A percentile compares a stretch with the other conserved stretches of the same genome.
Evolutionary conservation across 2,797 vertebrate species (phyloP).

Genomic region (Pangasius djambal): DNA sequence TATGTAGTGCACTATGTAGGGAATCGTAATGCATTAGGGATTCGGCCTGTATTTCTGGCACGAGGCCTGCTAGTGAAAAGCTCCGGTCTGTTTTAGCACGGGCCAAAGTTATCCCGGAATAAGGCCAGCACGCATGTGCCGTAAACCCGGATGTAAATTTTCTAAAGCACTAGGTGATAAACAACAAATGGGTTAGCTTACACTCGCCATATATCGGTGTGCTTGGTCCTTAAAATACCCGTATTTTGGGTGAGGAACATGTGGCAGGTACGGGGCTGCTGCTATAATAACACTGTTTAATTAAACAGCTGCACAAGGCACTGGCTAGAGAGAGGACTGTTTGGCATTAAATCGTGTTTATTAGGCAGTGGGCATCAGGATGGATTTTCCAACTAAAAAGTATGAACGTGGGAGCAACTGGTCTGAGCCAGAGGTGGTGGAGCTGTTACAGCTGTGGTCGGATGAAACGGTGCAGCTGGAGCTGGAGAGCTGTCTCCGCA

Average conservation of each 20-base stretch:
- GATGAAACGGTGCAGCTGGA: slow-evolving; percentile 86
- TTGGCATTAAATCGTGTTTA: background rate
- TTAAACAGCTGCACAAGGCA: background rate
- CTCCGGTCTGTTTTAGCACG: slow-evolving; percentile 69
- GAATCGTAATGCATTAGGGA: background rate
- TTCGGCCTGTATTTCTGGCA: slow-evolving; percentile 18
- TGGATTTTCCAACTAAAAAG: slow-evolving; percentile 87
- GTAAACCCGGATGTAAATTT: slow-evolving; percentile 86
- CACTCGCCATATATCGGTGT: background rate
- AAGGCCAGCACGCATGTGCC: slow-evolving; percentile 88
- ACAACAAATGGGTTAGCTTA: background rate
- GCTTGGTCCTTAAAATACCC: too few relatives aligned
- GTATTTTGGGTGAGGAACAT: background rate
- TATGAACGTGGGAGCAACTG: slow-evolving; percentile 90
- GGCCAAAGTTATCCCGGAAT: slow-evolving; percentile 91
- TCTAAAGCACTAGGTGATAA: slow-evolving; percentile 5
- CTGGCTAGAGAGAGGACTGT: background rate
- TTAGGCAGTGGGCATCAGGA: slow-evolving; percentile 48
- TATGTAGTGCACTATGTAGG: background rate
- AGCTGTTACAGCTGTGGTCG: slow-evolving; percentile 89
- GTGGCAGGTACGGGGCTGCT: too few relatives aligned
- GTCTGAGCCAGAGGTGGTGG: slow-evolving; percentile 89
- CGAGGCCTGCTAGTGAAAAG: background rate
- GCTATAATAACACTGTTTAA: background rate
- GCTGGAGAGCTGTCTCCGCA: slow-evolving; percentile 87